Evolutionary conservation across 2,113 vertebrate genomes (phyloP).

Genomic region (Cairina moschata): DNA sequence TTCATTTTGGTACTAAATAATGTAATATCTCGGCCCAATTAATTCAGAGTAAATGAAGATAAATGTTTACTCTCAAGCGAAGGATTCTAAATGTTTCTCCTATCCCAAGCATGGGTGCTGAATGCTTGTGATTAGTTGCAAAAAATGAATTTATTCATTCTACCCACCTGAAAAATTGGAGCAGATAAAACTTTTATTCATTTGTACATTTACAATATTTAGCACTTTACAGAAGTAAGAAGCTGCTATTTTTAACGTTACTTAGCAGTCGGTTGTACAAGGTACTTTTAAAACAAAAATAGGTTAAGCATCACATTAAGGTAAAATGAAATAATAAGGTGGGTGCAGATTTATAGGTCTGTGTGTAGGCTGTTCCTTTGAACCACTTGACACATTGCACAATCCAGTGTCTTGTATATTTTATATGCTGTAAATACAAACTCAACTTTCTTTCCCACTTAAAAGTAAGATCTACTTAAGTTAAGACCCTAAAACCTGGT

Average conservation of each 20-base stretch:
- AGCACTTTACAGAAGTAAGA: not conserved
- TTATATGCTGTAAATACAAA: not conserved
- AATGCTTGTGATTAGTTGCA: slow-evolving; percentile 28
- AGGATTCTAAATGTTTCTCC: slow-evolving; percentile 23
- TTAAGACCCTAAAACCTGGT: not conserved
- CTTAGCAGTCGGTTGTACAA: not conserved
- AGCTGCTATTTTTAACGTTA: not conserved
- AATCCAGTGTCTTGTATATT: not conserved
- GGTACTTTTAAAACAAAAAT: not conserved
- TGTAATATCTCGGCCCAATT: slow-evolving; percentile 61
- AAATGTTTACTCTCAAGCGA: slow-evolving; percentile 46
- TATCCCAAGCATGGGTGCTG: slow-evolving; percentile 14
- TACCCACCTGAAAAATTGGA: not conserved
- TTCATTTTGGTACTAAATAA: slow-evolving; percentile 62
- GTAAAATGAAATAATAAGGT: not conserved
- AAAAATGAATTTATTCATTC: slow-evolving; percentile 25
- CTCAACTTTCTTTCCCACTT: not conserved
- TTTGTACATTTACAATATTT: slow-evolving; percentile 13
- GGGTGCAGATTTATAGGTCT: not conserved
- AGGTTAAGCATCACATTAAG: not conserved
- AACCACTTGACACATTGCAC: not conserved
- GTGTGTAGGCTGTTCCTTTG: not conserved
- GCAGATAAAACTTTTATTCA: not conserved
- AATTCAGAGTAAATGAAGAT: slow-evolving; percentile 62
- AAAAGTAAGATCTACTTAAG: not conserved